A percentile compares a stretch with the other conserved stretches of the same genome.
Conservation (phyloP, 2,113 vertebrate species). For the Myotis lucifugus region DNA sequence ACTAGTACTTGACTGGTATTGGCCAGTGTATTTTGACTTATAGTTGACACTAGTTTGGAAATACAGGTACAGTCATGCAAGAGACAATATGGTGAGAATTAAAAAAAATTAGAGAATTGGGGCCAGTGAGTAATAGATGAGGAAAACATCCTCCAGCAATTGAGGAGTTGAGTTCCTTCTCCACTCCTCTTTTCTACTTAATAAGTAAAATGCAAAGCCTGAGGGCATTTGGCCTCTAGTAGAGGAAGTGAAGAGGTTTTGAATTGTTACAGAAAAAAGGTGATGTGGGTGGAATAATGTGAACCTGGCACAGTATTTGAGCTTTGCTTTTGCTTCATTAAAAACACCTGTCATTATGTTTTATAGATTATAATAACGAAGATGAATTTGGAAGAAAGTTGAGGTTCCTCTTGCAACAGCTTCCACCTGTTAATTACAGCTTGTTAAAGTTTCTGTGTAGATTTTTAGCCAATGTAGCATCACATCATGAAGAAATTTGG, state of each 20-base stretch:
- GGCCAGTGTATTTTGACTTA: conserved; percentile 33
- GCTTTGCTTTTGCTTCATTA: conserved; percentile 65
- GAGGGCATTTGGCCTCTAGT: conserved; percentile 45
- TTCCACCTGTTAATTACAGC: conserved; percentile 96
- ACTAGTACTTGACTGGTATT: conserved; percentile 16
- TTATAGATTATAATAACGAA: conserved; percentile 95
- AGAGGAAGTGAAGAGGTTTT: conserved; percentile 72
- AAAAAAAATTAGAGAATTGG: conserved; percentile 6
- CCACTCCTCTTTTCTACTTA: background rate
- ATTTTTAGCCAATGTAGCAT: conserved; percentile 95
- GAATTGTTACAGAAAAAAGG: conserved; percentile 59
- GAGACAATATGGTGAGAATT: conserved; percentile 4
- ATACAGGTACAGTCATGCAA: conserved; percentile 40
- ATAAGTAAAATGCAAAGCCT: conserved; percentile 41
- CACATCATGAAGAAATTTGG: conserved; percentile 97
- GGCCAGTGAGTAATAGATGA: conserved; percentile 42
- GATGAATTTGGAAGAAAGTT: conserved; percentile 96
- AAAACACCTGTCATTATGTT: conserved; percentile 77
- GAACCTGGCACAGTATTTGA: conserved; percentile 68
- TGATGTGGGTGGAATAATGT: conserved; percentile 65
- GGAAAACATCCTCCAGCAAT: conserved; percentile 47
- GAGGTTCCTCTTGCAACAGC: conserved; percentile 97
- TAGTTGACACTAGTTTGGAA: conserved; percentile 39
- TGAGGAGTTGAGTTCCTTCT: conserved; percentile 52
- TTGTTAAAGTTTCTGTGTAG: conserved; percentile 97